Evolutionary conservation across 2,888 invertebrate genomes (phyloP).

Genomic region (Seira ritae): DNA sequence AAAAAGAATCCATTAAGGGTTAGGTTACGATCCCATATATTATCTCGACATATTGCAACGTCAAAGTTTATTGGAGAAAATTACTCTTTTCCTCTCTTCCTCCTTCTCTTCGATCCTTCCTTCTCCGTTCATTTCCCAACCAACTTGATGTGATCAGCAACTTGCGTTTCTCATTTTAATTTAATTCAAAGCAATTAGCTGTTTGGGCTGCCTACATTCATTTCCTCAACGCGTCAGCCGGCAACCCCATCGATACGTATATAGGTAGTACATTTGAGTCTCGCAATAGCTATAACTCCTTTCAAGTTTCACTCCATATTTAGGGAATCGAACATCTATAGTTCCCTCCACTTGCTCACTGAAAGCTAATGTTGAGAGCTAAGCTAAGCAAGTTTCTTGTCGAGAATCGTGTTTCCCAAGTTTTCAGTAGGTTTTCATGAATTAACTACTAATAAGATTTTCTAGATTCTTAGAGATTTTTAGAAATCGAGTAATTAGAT

Average conservation of each 20-base stretch:
- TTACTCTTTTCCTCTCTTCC: background rate
- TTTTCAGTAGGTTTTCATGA: conserved; percentile 23
- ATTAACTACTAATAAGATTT: conserved; percentile 29
- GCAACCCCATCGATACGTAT: background rate
- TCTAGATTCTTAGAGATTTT: too few relatives aligned
- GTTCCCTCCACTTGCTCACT: too few relatives aligned
- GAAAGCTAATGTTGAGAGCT: too few relatives aligned
- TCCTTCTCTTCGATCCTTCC: background rate
- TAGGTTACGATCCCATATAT: background rate
- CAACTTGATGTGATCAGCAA: conserved; percentile 23
- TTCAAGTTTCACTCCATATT: too few relatives aligned
- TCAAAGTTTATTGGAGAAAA: conserved; percentile 2
- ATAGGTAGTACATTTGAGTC: too few relatives aligned
- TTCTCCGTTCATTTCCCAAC: background rate
- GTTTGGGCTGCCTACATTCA: background rate
- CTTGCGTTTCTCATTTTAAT: conserved; percentile 36
- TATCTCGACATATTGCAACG: conserved; percentile 1
- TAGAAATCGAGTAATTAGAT: conserved; percentile 24
- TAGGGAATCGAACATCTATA: too few relatives aligned
- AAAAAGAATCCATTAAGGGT: background rate
- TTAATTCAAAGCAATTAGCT: conserved; percentile 46
- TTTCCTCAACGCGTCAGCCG: background rate
- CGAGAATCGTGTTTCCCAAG: conserved; percentile 26
- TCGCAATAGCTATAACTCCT: too few relatives aligned
- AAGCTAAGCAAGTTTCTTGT: too few relatives aligned